Percentiles rank a stretch among this genome's conserved stretches.
Conservation (phyloP, 2,113 vertebrate species). For the Oenanthe oenanthe region DNA sequence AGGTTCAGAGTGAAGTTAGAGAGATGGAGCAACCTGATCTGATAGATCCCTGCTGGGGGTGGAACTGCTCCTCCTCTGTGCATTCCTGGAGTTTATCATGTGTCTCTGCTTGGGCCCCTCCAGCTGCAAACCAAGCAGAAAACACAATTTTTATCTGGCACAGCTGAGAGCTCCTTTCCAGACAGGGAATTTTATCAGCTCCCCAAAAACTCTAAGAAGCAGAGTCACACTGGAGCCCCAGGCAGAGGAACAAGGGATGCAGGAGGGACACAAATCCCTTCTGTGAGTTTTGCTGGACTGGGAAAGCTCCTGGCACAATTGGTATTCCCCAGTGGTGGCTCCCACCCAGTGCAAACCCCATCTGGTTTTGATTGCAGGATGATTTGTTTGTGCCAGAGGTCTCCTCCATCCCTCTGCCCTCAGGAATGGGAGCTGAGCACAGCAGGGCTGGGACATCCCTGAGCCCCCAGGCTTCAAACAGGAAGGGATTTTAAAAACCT, state of each 20-base stretch:
- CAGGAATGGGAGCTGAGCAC: neutral
- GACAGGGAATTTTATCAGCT: neutral
- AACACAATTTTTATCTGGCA: neutral
- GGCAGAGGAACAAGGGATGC: neutral
- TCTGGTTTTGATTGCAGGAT: neutral
- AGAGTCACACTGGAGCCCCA: neutral
- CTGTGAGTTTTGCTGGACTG: neutral
- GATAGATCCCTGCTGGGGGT: neutral
- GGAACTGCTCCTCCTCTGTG: neutral
- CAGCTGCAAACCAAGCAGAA: constrained; percentile 6
- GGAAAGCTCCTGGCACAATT: neutral
- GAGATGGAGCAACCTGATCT: neutral
- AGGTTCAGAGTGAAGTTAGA: neutral
- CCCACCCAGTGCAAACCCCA: constrained; percentile 15
- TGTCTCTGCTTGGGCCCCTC: neutral
- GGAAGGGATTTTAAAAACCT: too few relatives aligned
- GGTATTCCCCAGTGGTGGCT: neutral
- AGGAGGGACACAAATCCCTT: neutral
- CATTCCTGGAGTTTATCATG: constrained; percentile 6
- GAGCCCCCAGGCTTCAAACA: neutral
- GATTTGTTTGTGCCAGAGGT: neutral
- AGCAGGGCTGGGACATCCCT: neutral
- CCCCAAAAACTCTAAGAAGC: neutral
- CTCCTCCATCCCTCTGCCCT: neutral
- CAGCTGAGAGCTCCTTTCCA: neutral